phyloP scores from a whole-genome alignment of 2,113 vertebrate species.

The Trematomus loennbergii region DNA sequence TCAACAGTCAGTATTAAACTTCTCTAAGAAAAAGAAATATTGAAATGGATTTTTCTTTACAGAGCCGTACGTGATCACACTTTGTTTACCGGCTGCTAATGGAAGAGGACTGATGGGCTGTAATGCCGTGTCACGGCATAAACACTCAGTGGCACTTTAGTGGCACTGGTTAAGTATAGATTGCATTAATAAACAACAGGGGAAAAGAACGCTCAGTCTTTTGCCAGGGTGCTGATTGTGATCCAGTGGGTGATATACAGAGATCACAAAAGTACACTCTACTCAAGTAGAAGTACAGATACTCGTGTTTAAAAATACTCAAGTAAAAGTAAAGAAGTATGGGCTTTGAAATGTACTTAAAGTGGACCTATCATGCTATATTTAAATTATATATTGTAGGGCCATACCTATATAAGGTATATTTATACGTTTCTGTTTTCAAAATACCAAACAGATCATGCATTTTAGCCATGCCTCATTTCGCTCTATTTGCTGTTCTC shows the following conservation, averaged over 20 bases:
- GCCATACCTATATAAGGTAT: no score
- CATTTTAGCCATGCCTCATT: no score
- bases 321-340: no score
- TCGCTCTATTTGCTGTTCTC: no score
- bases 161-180: slow-evolving; percentile 50
- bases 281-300: no score
- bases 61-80: slow-evolving; percentile 59
- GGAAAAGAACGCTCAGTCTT: neutral
- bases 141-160: slow-evolving; percentile 60
- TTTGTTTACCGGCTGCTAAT: slow-evolving; percentile 67
- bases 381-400: no score
- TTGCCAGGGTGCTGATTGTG: neutral
- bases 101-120: slow-evolving; percentile 54
- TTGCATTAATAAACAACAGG: slow-evolving; percentile 43
- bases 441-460: no score
- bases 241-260: neutral
- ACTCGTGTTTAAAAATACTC: no score
- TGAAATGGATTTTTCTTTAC: slow-evolving; percentile 54
- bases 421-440: no score
- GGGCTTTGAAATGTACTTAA: no score
- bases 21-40: slow-evolving; percentile 33
- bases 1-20: slow-evolving; percentile 26
- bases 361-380: no score
- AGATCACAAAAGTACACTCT: no score
- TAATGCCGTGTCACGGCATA: slow-evolving; percentile 52